Evolutionary conservation across 2,797 vertebrate species (phyloP).

Genomic region (Argya squamiceps): DNA sequence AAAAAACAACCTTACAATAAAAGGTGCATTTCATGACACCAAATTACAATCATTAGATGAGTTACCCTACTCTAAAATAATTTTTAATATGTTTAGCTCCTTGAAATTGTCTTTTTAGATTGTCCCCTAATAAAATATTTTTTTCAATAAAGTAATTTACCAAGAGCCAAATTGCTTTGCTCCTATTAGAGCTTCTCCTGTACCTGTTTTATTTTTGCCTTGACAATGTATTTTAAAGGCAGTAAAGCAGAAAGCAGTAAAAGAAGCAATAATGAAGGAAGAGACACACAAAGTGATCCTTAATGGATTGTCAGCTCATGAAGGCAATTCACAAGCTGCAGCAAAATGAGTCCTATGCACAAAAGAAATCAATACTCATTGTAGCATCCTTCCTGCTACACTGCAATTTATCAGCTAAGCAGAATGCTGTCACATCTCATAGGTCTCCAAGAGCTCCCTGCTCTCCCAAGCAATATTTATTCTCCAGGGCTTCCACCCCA

Average conservation of each 20-base stretch:
- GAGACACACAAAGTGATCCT: slow-evolving; percentile 81
- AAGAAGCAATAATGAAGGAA: slow-evolving; percentile 73
- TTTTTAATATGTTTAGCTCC: not conserved
- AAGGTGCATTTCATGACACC: not conserved
- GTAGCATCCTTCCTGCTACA: slow-evolving; percentile 74
- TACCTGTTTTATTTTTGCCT: slow-evolving; percentile 66
- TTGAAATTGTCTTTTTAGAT: slow-evolving; percentile 24
- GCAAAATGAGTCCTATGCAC: slow-evolving; percentile 77
- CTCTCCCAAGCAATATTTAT: slow-evolving; percentile 36
- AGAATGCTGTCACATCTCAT: slow-evolving; percentile 71
- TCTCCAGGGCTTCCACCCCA: not conserved
- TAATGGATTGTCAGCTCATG: slow-evolving; percentile 80
- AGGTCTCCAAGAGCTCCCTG: slow-evolving; percentile 33
- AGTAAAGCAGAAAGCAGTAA: slow-evolving; percentile 72
- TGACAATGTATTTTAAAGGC: slow-evolving; percentile 64
- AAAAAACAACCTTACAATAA: not conserved
- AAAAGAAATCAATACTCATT: slow-evolving; percentile 82
- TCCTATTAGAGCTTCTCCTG: slow-evolving; percentile 42
- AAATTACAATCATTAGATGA: slow-evolving; percentile 1
- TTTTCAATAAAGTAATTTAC: slow-evolving; percentile 57
- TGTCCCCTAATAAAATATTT: slow-evolving; percentile 18
- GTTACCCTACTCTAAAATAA: slow-evolving; percentile 10
- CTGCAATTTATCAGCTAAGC: slow-evolving; percentile 75
- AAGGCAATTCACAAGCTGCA: slow-evolving; percentile 79
- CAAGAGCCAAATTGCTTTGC: slow-evolving; percentile 31